Evolutionary conservation across 2,888 invertebrate genomes (phyloP), one percentile per base, ranked within the genome.

Genomic region (Microdon myrmicae): DNA sequence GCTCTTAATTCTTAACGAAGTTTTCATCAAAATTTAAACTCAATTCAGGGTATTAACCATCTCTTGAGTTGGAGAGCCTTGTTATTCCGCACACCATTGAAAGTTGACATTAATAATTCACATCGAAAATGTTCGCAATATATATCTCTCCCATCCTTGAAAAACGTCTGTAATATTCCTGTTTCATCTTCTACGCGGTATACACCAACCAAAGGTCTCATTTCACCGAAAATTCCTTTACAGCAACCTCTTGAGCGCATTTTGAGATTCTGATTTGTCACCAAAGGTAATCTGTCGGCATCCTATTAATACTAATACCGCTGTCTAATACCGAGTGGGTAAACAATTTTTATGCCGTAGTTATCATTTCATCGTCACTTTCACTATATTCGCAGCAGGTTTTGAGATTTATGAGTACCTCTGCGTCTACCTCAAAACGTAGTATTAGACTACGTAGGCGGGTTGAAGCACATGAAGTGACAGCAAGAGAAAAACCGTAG

Each of bases 311-410:
- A 51, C 58, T 64, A 58, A 64, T 64, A 32, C 58, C 37, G 37
- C 17, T 43, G 47, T 58, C 51, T 64, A 64, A 58, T 58, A 58
- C 49, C 39, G 38, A 45, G 43, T 38, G 64, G 47, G 51, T 47
- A 58, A 58, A 64, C 64, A 64, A 64, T 58, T 29, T 51, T 58
- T 47, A 45, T 64, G 58, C 64, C 64, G 37, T 58, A 58, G 58
- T 64, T 64, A 64, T 64, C 53, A 58, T 64, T 64, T 58, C 64
- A 58, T 58, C 58, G 43, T 53, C 64, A 58, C 51, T 64, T 58
- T 58, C 47, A 45, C 51, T 64, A 37, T 14, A 28, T 26, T 49
- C 41, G 22, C 32, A n/a, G 20, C 17, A 37, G 29, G 37, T 58
- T 41, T 58, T 37, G 23, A 43, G 51, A 47, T 38, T 53, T 43